Conservation (phyloP, 2,888 invertebrate genomes). For the Alloplasta piceator region DNA sequence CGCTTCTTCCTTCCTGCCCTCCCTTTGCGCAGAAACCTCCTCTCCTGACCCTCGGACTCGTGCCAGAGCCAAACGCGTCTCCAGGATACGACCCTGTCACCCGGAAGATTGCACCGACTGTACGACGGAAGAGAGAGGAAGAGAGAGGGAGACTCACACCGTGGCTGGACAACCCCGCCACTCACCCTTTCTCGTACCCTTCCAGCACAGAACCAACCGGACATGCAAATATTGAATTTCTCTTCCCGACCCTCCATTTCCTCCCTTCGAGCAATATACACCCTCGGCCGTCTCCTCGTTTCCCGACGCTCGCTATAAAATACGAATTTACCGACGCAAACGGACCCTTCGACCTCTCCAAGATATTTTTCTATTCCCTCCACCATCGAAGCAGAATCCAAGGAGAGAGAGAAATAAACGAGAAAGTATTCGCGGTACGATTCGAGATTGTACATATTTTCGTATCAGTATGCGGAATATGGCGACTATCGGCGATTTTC, state of each 20-base stretch:
- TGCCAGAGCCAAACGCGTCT: constrained; percentile 47
- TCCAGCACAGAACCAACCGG: constrained; percentile 62
- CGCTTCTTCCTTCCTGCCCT: constrained; percentile 49
- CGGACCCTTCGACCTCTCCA: constrained; percentile 35
- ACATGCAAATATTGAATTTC: constrained; percentile 78
- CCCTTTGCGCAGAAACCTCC: constrained; percentile 45
- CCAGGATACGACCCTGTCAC: constrained; percentile 67
- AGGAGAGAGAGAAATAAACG: background rate
- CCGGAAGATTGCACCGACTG: constrained; percentile 67
- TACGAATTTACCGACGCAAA: constrained; percentile 45
- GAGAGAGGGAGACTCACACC: constrained; percentile 45
- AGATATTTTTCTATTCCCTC: constrained; percentile 17
- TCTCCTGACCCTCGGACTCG: constrained; percentile 51
- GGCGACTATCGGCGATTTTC: background rate
- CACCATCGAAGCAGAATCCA: background rate
- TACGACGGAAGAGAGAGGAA: constrained; percentile 32
- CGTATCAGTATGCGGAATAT: background rate
- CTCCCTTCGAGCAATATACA: constrained; percentile 29
- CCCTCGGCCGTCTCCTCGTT: constrained; percentile 26
- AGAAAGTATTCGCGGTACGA: background rate
- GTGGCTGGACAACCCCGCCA: constrained; percentile 55
- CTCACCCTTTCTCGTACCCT: constrained; percentile 37
- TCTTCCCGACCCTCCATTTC: constrained; percentile 56
- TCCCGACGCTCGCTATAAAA: constrained; percentile 15
- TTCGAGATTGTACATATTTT: background rate